These are phyloP conservation scores for Ichneumoninae sp. DNA, from an alignment of 2,888 invertebrate species.

Conservation along the genomic window DNA sequence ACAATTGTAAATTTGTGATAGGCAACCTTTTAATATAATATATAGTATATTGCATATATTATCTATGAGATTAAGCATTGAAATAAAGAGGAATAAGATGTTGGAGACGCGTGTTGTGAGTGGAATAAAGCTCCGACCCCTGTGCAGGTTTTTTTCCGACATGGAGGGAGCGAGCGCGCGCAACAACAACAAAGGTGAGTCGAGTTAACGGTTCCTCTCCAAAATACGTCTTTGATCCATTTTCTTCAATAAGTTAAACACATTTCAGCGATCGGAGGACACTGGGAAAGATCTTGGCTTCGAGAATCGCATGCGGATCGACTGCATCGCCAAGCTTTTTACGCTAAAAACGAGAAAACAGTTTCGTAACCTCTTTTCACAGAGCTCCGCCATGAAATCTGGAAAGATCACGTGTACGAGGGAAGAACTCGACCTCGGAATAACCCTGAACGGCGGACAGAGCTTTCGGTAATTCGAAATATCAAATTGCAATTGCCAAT, in stretches of 20 bases:
- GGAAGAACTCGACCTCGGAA: constrained; percentile 87
- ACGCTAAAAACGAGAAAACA: constrained; percentile 10
- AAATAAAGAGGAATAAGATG: constrained; percentile 41
- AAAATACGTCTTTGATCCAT: constrained; percentile 26
- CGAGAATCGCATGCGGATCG: not conserved
- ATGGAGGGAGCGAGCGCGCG: constrained; percentile 7
- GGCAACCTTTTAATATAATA: constrained; percentile 54
- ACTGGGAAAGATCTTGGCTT: not conserved
- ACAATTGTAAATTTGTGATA: constrained; percentile 66
- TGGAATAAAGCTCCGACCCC: not conserved
- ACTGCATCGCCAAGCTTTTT: not conserved
- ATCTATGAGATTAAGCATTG: constrained; percentile 43
- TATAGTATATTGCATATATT: constrained; percentile 40
- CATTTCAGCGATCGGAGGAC: not conserved
- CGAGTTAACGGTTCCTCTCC: not conserved
- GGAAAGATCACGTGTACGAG: constrained; percentile 85
- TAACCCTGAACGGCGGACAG: constrained; percentile 92
- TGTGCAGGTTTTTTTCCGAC: not conserved
- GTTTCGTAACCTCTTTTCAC: constrained; percentile 41
- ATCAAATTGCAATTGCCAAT: not conserved
- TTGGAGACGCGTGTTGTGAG: constrained; percentile 14
- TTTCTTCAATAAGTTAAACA: not conserved
- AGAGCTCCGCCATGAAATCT: constrained; percentile 68
- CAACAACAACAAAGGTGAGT: constrained; percentile 27
- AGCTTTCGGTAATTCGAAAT: constrained; percentile 89